Evolutionary conservation across 2,888 invertebrate genomes (phyloP), one percentile per base, ranked within the genome.

Genomic region (Drosophila pegasa): DNA sequence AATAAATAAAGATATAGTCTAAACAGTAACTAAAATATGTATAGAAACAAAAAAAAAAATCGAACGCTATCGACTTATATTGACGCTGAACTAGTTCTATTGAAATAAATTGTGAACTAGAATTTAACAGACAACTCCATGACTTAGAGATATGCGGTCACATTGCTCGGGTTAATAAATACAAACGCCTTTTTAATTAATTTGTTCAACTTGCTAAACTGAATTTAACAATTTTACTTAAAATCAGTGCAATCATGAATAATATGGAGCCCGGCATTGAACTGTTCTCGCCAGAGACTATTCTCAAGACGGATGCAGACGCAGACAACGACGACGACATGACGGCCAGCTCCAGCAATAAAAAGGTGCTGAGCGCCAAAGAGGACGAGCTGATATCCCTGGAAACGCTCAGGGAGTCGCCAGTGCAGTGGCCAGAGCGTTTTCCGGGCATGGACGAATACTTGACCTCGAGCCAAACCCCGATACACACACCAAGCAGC

Each of bases 401-500:
- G 90, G 98, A 99, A 93, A 98, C 97, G 91, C 93, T 99, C 81
- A 94, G 98, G 84, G 95, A 97, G 16, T 98, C 98, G 1, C 98
- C 98, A 40, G 98, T 98, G 91, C 93, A 98, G 88, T 99, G 98
- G 98, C 98, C 98, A 16, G 98, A 98, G 93, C 97, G 97, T 93
- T 96, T 98, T 94, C 97, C 98, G 90, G 98, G 98, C 76, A 95
- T 98, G 70, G 95, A 96, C 33, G 97, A 97, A 89, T 98, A 96
- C 91, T 95, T 96, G 48, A 95, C 95, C 55, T 93, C 94, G 91
- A 95, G 95, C 89, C 93, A 94, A 60, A 93, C 94, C 10, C 93
- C 93, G 14, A 90, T 92, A 64, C 90, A 89, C 45, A 86, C 89
- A 10, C 89, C 94, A 9, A 94, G 94, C 52, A 93, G 94, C 47